These are phyloP conservation scores for Myocastor coypus DNA, from an alignment of 2,113 vertebrate genomes.

Conservation along the genomic window DNA sequence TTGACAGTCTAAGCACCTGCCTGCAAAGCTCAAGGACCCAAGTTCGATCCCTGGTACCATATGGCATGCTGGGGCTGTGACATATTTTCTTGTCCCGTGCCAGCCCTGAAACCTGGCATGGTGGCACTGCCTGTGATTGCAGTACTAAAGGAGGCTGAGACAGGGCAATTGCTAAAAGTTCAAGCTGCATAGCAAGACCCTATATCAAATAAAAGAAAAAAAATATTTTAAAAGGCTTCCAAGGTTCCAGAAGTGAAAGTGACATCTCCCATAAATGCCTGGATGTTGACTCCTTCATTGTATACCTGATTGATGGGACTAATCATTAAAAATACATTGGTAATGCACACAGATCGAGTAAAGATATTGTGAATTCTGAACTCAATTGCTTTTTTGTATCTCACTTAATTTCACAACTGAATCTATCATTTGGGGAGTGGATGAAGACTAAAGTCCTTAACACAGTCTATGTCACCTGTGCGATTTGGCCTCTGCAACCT, in stretches of 20 bases:
- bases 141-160: too few species aligned
- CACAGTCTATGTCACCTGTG: not conserved
- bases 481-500: not conserved
- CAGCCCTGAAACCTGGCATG: too few species aligned
- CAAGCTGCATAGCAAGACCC: too few species aligned
- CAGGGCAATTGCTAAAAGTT: too few species aligned
- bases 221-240: not conserved
- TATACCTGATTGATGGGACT: not conserved
- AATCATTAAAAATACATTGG: not conserved
- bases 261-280: not conserved
- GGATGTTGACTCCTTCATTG: not conserved
- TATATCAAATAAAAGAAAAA: too few species aligned
- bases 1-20: too few species aligned
- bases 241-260: not conserved
- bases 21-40: too few species aligned
- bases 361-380: not conserved
- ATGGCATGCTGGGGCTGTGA: too few species aligned
- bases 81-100: too few species aligned
- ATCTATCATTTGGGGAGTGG: not conserved
- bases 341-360: not conserved
- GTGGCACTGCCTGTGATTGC: too few species aligned
- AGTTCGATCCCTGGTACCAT: too few species aligned
- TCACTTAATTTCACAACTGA: not conserved
- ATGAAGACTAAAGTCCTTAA: not conserved
- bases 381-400: not conserved